phyloP scores from a whole-genome alignment of 2,113 vertebrate species.

The Nansenia antarctica region DNA sequence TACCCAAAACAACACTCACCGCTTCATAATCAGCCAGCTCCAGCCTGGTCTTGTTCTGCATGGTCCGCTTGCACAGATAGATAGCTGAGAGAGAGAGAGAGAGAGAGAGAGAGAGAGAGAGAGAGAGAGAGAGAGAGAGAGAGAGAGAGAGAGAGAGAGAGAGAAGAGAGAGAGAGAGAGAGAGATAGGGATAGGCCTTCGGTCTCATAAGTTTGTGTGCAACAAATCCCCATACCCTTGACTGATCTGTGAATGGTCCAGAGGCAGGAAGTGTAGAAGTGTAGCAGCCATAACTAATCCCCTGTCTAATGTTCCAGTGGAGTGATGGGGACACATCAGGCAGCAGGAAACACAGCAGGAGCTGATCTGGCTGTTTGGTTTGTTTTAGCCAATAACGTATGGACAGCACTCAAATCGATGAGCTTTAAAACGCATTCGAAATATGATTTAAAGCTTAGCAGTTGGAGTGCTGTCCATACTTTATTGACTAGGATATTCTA shows the following conservation, averaged over 20 bases:
- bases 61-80: conserved; percentile 98
- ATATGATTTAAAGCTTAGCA: too few species aligned
- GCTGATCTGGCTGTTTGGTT: too few species aligned
- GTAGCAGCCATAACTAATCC: too few species aligned
- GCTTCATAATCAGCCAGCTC: conserved; percentile 98
- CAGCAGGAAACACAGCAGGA: too few species aligned
- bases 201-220: neutral
- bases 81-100: conserved; percentile 78
- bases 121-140: conserved; percentile 1
- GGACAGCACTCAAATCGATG: too few species aligned
- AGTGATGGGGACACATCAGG: neutral
- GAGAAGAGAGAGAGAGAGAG: neutral
- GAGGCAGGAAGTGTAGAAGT: too few species aligned
- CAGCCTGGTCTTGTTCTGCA: conserved; percentile 99
- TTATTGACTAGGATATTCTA: too few species aligned
- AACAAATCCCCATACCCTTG: too few species aligned
- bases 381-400: too few species aligned
- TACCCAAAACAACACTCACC: conserved; percentile 79
- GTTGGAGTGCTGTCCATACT: too few species aligned
- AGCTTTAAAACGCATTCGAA: too few species aligned
- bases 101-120: conserved; percentile 6
- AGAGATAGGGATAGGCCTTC: neutral
- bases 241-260: too few species aligned
- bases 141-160: conserved; percentile 13
- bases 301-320: neutral